A percentile compares a stretch with the other conserved stretches of the same genome.
These are phyloP conservation scores for Mylabris sibirica DNA, from an alignment of 2,888 invertebrate genomes.

Conservation along the genomic window DNA sequence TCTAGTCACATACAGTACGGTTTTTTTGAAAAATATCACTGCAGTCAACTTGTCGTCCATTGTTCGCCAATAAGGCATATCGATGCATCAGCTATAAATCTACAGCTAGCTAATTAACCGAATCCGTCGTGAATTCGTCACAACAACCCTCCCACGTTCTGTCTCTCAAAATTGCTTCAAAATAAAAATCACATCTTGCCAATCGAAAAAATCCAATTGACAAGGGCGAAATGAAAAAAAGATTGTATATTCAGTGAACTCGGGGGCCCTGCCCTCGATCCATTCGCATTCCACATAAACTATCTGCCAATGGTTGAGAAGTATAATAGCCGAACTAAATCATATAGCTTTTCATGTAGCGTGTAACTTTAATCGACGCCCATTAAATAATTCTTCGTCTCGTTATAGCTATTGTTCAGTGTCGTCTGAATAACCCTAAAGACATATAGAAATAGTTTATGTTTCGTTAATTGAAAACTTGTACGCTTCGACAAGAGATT, in stretches of 20 bases:
- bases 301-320: conserved; percentile 25
- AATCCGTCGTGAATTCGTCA: conserved; percentile 46
- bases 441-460: conserved; percentile 1
- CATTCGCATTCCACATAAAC: conserved; percentile 21
- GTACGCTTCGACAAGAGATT: background rate
- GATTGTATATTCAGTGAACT: background rate
- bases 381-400: conserved; percentile 33
- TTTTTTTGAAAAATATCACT: conserved; percentile 32
- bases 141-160: conserved; percentile 1
- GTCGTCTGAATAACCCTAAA: background rate
- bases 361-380: conserved; percentile 25
- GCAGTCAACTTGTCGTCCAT: conserved; percentile 41
- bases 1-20: conserved; percentile 28
- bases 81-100: conserved; percentile 56
- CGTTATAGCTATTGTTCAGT: background rate
- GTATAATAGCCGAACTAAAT: conserved; percentile 28
- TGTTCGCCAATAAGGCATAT: conserved; percentile 56
- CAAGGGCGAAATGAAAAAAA: background rate
- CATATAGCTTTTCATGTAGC: conserved; percentile 30
- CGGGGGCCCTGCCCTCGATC: background rate
- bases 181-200: background rate
- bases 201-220: background rate
- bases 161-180: background rate
- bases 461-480: conserved; percentile 4
- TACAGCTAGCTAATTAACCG: conserved; percentile 52